A percentile compares a stretch with the other conserved stretches of the same genome.
Conservation (phyloP, 2,888 invertebrate species). For the Temnothorax unifasciatus region DNA sequence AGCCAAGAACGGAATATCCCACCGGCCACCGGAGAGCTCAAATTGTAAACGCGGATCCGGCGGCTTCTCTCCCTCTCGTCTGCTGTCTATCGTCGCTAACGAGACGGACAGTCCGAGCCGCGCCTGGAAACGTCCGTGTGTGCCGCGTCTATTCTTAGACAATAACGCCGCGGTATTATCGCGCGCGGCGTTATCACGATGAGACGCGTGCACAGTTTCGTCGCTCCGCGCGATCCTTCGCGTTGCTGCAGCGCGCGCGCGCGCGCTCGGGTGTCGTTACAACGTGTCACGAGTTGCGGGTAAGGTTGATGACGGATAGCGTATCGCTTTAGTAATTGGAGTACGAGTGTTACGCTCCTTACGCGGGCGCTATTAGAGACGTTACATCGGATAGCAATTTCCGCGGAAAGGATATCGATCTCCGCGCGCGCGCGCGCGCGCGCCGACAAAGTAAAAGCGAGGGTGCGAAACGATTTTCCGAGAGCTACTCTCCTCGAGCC, state of each 20-base stretch:
- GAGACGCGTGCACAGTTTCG: constrained; percentile 13
- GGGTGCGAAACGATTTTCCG: constrained; percentile 7
- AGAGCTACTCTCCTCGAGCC: background rate
- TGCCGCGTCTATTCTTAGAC: constrained; percentile 55
- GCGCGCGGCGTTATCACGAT: constrained; percentile 49
- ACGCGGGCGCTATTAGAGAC: constrained; percentile 25
- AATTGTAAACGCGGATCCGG: constrained; percentile 18
- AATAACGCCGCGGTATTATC: constrained; percentile 32
- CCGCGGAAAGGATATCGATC: constrained; percentile 39
- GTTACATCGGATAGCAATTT: constrained; percentile 40
- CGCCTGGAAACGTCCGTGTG: constrained; percentile 59
- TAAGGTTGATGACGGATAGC: constrained; percentile 35
- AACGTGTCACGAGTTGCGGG: background rate
- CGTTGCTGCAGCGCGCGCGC: background rate
- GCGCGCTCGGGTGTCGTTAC: background rate
- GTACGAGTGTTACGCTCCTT: constrained; percentile 18
- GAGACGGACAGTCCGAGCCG: constrained; percentile 79
- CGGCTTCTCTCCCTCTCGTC: background rate
- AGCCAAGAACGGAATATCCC: constrained; percentile 43
- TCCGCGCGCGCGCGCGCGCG: background rate
- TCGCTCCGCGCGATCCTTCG: background rate
- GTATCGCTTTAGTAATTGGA: constrained; percentile 45
- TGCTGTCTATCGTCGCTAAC: constrained; percentile 77
- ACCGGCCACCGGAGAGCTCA: background rate
- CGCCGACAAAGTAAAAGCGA: background rate